A percentile compares a stretch with the other conserved stretches of the same genome.
Conservation (phyloP, 2,888 invertebrate species). For the Orthosia gracilis region DNA sequence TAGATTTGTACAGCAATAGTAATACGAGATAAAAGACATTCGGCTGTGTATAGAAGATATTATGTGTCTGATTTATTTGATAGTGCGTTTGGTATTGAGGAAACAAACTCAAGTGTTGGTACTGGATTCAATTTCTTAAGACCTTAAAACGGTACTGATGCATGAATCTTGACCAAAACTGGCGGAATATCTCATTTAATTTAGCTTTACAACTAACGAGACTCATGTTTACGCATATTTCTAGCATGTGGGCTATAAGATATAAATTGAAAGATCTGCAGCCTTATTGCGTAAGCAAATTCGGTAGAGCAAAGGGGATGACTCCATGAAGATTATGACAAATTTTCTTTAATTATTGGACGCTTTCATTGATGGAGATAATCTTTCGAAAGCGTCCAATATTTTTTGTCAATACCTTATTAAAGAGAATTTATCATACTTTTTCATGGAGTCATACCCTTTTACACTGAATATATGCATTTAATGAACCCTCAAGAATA, state of each 20-base stretch:
- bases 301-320: no score
- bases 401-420: no score
- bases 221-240: not conserved
- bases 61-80: conserved; percentile 31
- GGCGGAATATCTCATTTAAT: not conserved
- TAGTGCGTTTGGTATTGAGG: conserved; percentile 3
- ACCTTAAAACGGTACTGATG: not conserved
- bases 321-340: no score
- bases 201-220: not conserved
- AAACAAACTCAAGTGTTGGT: not conserved
- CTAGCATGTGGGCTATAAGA: not conserved
- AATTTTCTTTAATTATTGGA: no score
- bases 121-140: conserved; percentile 22
- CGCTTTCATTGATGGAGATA: no score
- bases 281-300: no score
- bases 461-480: not conserved
- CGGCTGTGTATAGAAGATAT: conserved; percentile 33
- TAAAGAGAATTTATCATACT: no score
- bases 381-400: no score
- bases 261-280: not conserved
- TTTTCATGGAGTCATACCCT: no score
- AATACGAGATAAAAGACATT: conserved; percentile 44
- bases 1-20: conserved; percentile 44
- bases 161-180: not conserved
- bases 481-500: not conserved